A percentile compares a stretch with the other conserved stretches of the same genome.
Evolutionary conservation across 1,140 invertebrate species (phyloP).

Genomic region (Drosophila lacteicornis): DNA sequence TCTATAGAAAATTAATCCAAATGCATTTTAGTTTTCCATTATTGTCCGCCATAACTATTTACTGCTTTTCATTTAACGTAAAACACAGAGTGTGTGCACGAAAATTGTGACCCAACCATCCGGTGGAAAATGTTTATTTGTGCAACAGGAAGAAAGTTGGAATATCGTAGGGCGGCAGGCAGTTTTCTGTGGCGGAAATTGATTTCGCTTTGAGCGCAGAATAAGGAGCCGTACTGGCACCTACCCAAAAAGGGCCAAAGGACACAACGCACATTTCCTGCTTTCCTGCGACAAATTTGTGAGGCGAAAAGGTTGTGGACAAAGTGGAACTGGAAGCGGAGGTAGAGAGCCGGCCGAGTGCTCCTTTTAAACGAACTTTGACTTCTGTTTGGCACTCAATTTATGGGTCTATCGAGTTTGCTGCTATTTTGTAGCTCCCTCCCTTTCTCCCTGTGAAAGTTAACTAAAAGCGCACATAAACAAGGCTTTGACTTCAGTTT

Average conservation of each 20-base stretch:
- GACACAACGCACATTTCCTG: slow-evolving; percentile 77
- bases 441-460: slow-evolving; percentile 35
- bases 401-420: slow-evolving; percentile 81
- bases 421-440: slow-evolving; percentile 4
- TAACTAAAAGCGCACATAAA: slow-evolving; percentile 80
- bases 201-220: slow-evolving; percentile 74
- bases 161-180: slow-evolving; percentile 24
- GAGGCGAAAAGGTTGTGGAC: slow-evolving; percentile 54
- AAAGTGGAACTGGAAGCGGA: slow-evolving; percentile 12
- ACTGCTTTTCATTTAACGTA: slow-evolving; percentile 22
- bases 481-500: slow-evolving; percentile 71
- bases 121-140: slow-evolving; percentile 80
- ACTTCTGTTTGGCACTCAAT: slow-evolving; percentile 76
- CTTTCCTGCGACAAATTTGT: slow-evolving; percentile 82
- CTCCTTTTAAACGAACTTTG: slow-evolving; percentile 75
- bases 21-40: slow-evolving; percentile 20
- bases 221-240: slow-evolving; percentile 54
- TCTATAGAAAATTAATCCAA: neutral
- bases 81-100: slow-evolving; percentile 12
- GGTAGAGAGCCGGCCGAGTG: slow-evolving; percentile 8
- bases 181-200: slow-evolving; percentile 72
- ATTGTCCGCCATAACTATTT: slow-evolving; percentile 7
- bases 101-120: slow-evolving; percentile 78
- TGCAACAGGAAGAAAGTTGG: slow-evolving; percentile 79
- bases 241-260: slow-evolving; percentile 52